Evolutionary conservation across 1,140 invertebrate genomes (phyloP).

Genomic region (Phenacoccus solenopsis): DNA sequence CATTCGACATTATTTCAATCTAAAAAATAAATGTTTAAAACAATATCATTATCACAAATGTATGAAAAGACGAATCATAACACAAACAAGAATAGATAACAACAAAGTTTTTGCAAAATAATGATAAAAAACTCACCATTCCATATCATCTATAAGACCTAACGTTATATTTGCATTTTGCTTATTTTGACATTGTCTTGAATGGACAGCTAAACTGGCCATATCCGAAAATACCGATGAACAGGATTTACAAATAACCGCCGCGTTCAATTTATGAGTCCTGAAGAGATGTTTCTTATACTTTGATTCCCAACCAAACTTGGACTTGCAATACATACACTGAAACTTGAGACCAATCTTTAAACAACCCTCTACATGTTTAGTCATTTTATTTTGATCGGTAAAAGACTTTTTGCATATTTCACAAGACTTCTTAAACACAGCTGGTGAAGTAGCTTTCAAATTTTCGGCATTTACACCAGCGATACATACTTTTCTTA

Average conservation of each 20-base stretch:
- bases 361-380: neutral
- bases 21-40: too few relatives aligned
- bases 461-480: too few relatives aligned
- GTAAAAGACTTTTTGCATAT: neutral
- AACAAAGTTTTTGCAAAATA: too few relatives aligned
- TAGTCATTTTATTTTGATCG: neutral
- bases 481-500: too few relatives aligned
- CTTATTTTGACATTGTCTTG: neutral
- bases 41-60: too few relatives aligned
- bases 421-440: neutral
- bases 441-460: too few relatives aligned
- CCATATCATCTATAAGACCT: too few relatives aligned
- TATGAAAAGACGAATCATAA: too few relatives aligned
- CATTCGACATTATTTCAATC: too few relatives aligned
- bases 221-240: neutral
- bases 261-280: neutral
- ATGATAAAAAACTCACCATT: too few relatives aligned
- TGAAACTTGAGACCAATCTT: neutral
- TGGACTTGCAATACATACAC: neutral
- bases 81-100: too few relatives aligned
- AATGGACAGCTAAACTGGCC: neutral
- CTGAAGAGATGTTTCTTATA: conserved; percentile 6
- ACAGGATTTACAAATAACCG: neutral
- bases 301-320: neutral
- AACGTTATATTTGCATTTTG: too few relatives aligned